Base-by-base conservation (phyloP, 2,113 vertebrate species). In the Origma solitaria region DNA sequence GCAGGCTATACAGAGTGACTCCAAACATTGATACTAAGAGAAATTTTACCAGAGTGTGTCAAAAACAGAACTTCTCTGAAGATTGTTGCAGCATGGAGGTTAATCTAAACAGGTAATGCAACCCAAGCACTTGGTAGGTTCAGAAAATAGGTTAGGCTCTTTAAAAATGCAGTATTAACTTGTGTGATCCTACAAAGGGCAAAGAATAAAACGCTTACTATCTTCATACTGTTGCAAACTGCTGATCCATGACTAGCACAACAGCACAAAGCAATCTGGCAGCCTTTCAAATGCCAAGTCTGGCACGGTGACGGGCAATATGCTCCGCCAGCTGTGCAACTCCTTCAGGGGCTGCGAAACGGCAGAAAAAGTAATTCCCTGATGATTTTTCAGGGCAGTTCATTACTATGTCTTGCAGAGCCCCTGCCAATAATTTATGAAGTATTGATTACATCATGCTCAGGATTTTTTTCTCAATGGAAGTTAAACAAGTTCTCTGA, bases 321-420 rank as follows among this genome's bases (percentile, higher is more conserved):
- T 93, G 92, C 53, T 95, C 90, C 9, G 65, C 90, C 95, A 95
- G 94, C 92, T 94, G 82, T 78, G 93, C 85, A 81, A 49, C 60
- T 95, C 73, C 94, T 92, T 60, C 79, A 68, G 66, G 68, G 94
- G 64, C 82, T 71, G 54, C 57, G 81, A 53, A 70, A 78, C 6
- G 0, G 38, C 40, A 80, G 22, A 37, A 81, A 81, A 90, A 73
- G 35, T 5, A 61, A 82, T 47, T 68, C 54, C 82, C 66, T 62
- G 33, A 37, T 69, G 68, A 60, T 75, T 92, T 89, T 78, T 60
- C 45, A 78, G 56, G 51, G 27, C 6, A 80, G n/a, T n/a, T 94
- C 62, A 24, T 38, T 76, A 88, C 25, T 56, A 38, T 11, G 27
- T 28, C 44, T 82, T 91, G 61, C 75, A 83, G 13, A 75, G 20